phyloP scores from a whole-genome alignment of 1,140 invertebrate genomes.

The Aphis gossypii region DNA sequence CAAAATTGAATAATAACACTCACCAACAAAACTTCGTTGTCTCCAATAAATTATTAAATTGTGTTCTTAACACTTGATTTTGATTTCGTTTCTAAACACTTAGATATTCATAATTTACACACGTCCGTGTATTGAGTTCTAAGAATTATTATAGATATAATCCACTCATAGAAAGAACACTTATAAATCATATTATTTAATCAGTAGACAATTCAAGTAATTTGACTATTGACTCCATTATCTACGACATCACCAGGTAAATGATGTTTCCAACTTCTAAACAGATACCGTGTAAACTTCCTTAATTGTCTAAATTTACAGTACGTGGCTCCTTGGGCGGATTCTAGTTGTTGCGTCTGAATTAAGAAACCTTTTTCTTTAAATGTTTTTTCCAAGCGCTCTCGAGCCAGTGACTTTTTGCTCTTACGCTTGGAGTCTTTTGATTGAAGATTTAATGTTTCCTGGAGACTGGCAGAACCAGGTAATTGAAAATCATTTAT shows the following conservation, averaged over 20 bases:
- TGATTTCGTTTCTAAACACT: not conserved
- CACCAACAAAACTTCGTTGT: not conserved
- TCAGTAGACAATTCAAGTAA: not conserved
- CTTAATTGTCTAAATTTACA: constrained; percentile 90
- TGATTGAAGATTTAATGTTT: constrained; percentile 16
- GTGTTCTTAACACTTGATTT: not conserved
- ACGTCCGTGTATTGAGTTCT: not conserved
- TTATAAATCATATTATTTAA: not conserved
- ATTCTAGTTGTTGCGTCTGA: constrained; percentile 89
- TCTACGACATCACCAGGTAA: constrained; percentile 78
- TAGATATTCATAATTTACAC: not conserved
- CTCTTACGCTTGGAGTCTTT: constrained; percentile 69
- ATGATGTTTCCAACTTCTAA: constrained; percentile 92
- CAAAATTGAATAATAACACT: not conserved
- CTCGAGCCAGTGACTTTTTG: constrained; percentile 81
- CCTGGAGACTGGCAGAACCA: not conserved
- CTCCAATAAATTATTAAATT: constrained; percentile 1
- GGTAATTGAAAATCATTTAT: not conserved
- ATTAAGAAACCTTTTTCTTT: constrained; percentile 91
- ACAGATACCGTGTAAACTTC: constrained; percentile 90
- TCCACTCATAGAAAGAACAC: constrained; percentile 19
- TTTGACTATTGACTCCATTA: constrained; percentile 23
- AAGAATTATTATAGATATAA: not conserved
- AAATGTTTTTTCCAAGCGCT: constrained; percentile 89
- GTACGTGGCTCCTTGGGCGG: constrained; percentile 89